Base-by-base conservation (phyloP, 2,113 vertebrate species). In the Nerophis ophidion region DNA sequence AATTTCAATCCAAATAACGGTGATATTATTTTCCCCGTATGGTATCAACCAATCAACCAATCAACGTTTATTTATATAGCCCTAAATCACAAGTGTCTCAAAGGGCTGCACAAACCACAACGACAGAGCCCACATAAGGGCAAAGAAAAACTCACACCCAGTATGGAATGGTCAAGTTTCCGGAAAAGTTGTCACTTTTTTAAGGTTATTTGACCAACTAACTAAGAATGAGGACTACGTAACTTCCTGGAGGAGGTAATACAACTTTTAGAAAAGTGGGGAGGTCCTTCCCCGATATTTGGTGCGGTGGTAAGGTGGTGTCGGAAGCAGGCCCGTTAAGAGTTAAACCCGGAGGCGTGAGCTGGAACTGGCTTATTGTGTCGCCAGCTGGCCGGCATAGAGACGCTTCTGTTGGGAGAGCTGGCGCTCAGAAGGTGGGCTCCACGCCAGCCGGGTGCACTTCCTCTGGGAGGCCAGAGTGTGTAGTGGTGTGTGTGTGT, bases 331-430 rank as follows among this genome's bases (percentile, higher is more conserved):
- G 69, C 68, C 62, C 57, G 48, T 74, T 77, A 54, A 56, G 50
- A 74, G 80, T 65, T 72, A 48, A 48, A 78, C 81, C 81, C 74
- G 72, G 65, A 82, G 86, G 84, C 83, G 82, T 84, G 82, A 76
- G 71, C 62, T 76, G 84, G 73, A 82, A 84, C 78, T 76, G 68
- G 68, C 36, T 68, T 80, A 84, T 88, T 86, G 86, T 85, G 65
- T 68, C n/a, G 54, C 68, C 80, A 82, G 83, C 81, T 85, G 82
- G 40, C 0, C 34, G 65, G 59, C 75, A 89, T 68, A 89, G 79
- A 85, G 83, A 66, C 13, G 62, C 70, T 75, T 82, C 83, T 90
- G 86, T 87, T 76, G 53, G 48, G n/a, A 61, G 63, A 60, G 52
- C 57, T 12, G 57, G 61, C 67, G 70, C 81, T 89, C 83, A 89